These are phyloP conservation scores for Ophraella communa DNA, from an alignment of 2,888 invertebrate species.

Conservation along the genomic window DNA sequence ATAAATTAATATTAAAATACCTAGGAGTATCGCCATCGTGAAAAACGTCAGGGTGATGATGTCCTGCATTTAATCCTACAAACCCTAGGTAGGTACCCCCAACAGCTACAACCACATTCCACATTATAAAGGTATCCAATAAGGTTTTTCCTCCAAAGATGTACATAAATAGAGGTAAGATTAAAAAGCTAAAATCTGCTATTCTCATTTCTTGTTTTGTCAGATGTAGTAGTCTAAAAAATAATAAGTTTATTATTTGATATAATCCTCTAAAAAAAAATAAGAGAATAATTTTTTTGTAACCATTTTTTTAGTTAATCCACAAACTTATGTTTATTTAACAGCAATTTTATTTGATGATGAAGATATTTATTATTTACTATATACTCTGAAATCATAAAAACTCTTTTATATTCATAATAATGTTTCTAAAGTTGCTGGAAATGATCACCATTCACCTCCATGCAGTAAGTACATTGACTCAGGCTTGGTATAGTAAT, in stretches of 20 bases:
- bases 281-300: too few relatives aligned
- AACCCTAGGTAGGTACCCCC: slow-evolving; percentile 68
- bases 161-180: slow-evolving; percentile 47
- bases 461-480: too few relatives aligned
- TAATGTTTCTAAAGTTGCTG: too few relatives aligned
- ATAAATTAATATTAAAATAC: slow-evolving; percentile 55
- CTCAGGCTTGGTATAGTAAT: too few relatives aligned
- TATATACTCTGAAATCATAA: too few relatives aligned
- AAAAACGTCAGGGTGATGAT: slow-evolving; percentile 81
- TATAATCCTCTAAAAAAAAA: neutral
- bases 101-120: slow-evolving; percentile 68
- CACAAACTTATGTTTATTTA: too few relatives aligned
- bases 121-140: slow-evolving; percentile 60
- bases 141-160: slow-evolving; percentile 7
- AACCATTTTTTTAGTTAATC: too few relatives aligned
- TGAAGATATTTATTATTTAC: too few relatives aligned
- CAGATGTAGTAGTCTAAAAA: slow-evolving; percentile 1
- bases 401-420: too few relatives aligned
- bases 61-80: slow-evolving; percentile 76
- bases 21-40: slow-evolving; percentile 78
- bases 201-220: slow-evolving; percentile 31
- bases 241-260: neutral
- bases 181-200: slow-evolving; percentile 58
- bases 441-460: too few relatives aligned
- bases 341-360: too few relatives aligned